Base-by-base conservation (phyloP, 2,888 invertebrate genomes). In the Trichogramma dendrolimi region DNA sequence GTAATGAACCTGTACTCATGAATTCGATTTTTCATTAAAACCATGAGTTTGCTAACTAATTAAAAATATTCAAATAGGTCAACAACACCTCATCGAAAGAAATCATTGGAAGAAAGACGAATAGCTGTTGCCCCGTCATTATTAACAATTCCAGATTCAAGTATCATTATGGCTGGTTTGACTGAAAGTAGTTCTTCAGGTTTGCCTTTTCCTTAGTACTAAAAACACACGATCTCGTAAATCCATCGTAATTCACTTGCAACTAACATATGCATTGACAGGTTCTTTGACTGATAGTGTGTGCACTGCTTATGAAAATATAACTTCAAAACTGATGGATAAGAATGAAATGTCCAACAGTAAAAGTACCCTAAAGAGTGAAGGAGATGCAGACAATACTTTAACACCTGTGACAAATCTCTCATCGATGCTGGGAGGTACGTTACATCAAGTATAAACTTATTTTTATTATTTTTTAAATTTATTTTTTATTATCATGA, bases 151-250 rank as follows among this genome's bases (percentile, higher is more conserved):
- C 79, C 80, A 58, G 83, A 83, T 70, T 71, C 71, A 69, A 67
- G 69, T 67, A 71, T 73, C 67, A 69, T 73, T 66, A 73, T 73
- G 66, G 71, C 80, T 59, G 81, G 81, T 67, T 75, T 86, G 59
- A 85, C 85, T 1, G 85, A 85, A 72, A 85, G 85, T 73, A 85
- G 85, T 70, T 85, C 85, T 40, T 86, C 85, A 60, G 85, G 85
- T 78, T 71, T 55, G 72, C 62, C 62, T 63, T 61, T 50, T 61
- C 58, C 57, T 55, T 58, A 63, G 41, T 55, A 10, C n/a, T 48
- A 11, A 11, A 47, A 5, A 14, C 4, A 50, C 48, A 7, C n/a
- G 5, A 48, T 48, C 4, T 6, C 14, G n/a, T 6, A n/a, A 52
- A 58, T n/a, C 55, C 52, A 27, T 27, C 27, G 27, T 27, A 27